Evolutionary conservation across 2,888 invertebrate genomes (phyloP).

Genomic region (Phengaris arion): DNA sequence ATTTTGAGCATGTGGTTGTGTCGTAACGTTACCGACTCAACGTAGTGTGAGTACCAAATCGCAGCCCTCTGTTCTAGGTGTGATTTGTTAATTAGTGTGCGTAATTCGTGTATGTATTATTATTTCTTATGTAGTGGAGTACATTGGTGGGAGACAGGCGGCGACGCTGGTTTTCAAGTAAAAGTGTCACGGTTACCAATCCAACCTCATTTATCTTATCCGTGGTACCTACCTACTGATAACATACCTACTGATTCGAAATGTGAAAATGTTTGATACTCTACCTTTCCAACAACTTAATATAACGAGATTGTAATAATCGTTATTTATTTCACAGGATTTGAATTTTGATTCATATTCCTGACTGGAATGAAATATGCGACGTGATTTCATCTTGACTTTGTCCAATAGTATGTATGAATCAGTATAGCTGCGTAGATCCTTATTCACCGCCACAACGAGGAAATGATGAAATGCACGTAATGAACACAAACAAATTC

Average conservation of each 20-base stretch:
- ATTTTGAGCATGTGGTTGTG: no score
- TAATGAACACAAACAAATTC: neutral
- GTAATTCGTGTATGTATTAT: no score
- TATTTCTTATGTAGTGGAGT: no score
- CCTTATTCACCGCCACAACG: constrained; percentile 1
- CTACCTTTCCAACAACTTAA: neutral
- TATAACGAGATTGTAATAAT: neutral
- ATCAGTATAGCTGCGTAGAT: constrained; percentile 16
- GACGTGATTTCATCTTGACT: constrained; percentile 25
- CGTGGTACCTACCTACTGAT: no score
- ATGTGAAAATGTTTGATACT: neutral
- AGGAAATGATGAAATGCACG: neutral
- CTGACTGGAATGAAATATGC: constrained; percentile 15
- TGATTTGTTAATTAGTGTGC: no score
- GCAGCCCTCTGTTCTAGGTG: no score
- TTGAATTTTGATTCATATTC: constrained; percentile 17
- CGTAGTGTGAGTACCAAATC: no score
- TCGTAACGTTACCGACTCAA: no score
- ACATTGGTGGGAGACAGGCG: no score
- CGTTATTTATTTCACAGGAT: neutral
- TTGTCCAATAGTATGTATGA: constrained; percentile 8
- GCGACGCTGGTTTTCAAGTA: no score
- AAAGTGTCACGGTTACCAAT: no score
- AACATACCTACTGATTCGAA: neutral
- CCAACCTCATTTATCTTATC: no score